Conservation (phyloP, 2,888 invertebrate species). For the Helicoverpa assulta region DNA sequence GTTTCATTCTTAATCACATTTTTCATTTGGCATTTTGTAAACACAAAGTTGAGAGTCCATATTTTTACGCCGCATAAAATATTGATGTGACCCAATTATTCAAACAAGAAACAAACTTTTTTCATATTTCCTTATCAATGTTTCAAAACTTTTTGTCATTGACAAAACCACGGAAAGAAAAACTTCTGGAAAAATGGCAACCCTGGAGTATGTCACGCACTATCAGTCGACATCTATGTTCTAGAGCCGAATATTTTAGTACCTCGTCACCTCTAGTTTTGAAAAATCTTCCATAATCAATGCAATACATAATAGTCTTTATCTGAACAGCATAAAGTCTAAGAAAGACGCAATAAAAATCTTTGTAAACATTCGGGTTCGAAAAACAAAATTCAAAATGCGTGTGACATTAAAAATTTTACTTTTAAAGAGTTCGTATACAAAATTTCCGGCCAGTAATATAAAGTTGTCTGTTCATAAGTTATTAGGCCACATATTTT, state of each 20-base stretch:
- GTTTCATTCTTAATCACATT: neutral
- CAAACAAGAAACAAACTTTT: conserved; percentile 6
- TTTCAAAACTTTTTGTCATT: conserved; percentile 24
- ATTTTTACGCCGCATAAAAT: neutral
- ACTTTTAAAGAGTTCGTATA: conserved; percentile 54
- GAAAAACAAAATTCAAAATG: conserved; percentile 53
- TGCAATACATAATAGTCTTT: conserved; percentile 62
- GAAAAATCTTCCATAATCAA: conserved; percentile 39
- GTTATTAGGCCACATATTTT: conserved; percentile 79
- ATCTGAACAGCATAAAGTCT: conserved; percentile 52
- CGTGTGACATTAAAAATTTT: conserved; percentile 40
- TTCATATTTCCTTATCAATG: conserved; percentile 8
- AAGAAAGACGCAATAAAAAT: conserved; percentile 13
- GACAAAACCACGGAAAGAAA: conserved; percentile 20
- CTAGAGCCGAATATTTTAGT: conserved; percentile 86
- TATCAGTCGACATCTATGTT: conserved; percentile 86
- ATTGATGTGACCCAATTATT: conserved; percentile 13
- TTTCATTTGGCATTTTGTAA: neutral
- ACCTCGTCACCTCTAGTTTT: conserved; percentile 85
- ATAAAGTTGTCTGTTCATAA: conserved; percentile 63
- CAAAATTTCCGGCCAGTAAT: conserved; percentile 23
- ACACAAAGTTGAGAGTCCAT: neutral
- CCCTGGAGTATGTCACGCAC: conserved; percentile 82
- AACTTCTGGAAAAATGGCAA: conserved; percentile 58
- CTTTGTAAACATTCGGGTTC: conserved; percentile 56